Percentiles rank a stretch among this genome's conserved stretches.
These are phyloP conservation scores for Phylloscopus collybita DNA, from an alignment of 2,797 vertebrate species.

Conservation along the genomic window DNA sequence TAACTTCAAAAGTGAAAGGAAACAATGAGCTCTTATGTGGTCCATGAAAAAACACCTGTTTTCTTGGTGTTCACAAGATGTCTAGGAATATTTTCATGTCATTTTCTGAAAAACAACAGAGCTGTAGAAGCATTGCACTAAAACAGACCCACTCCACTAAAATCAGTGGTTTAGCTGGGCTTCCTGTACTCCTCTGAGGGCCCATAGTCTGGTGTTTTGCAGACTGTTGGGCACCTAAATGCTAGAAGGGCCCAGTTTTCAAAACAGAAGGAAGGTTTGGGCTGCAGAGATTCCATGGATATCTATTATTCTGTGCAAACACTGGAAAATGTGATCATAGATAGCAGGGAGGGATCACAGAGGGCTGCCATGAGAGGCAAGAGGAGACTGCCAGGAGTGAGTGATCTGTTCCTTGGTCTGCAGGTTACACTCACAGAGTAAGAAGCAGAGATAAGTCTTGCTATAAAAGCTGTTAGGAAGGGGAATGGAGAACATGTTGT, in stretches of 20 bases:
- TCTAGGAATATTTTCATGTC: neutral
- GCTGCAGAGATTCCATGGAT: neutral
- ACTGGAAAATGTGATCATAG: neutral
- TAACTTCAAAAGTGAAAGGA: neutral
- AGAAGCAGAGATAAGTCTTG: neutral
- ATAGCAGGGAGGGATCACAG: neutral
- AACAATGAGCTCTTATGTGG: neutral
- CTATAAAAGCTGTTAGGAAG: neutral
- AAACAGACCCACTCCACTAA: neutral
- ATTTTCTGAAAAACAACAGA: neutral
- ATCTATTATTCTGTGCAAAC: neutral
- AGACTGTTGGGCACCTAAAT: neutral
- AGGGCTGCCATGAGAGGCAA: neutral
- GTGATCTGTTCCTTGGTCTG: neutral
- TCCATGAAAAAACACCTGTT: neutral
- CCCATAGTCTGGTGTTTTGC: neutral
- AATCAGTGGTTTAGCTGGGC: neutral
- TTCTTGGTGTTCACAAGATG: neutral
- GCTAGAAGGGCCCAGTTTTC: neutral
- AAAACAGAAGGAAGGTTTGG: neutral
- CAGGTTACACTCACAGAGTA: rapidly evolving
- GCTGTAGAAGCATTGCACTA: neutral
- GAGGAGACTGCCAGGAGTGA: neutral
- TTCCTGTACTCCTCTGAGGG: neutral
- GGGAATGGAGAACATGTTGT: neutral